Evolutionary conservation across 2,797 vertebrate species (phyloP), one percentile per base, ranked within the genome.

Genomic region (Coregonus suidteri): DNA sequence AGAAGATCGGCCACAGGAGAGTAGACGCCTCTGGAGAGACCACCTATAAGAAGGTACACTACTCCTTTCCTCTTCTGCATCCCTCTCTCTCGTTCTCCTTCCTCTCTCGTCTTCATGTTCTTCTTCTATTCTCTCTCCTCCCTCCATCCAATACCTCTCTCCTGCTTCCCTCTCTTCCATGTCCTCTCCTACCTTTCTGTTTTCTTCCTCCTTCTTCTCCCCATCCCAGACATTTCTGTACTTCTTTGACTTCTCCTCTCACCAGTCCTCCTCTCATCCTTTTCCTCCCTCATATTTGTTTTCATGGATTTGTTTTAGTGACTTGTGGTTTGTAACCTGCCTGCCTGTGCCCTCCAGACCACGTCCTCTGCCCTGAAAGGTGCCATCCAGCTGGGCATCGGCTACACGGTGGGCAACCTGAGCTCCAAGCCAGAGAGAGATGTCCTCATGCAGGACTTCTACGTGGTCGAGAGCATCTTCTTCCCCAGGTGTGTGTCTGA

Each of bases 401-500:
- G 98, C 68, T 99, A 98, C 81, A 99, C 97, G 0, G 98, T 99
- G 1, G 98, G 98, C 79, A 98, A 99, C 89, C 94, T 99, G 87
- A 99, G 97, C 93, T 99, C 98, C 86, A 99, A 99, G 88, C 97
- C 98, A 0, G 98, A 99, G 89, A 94, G 98, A 4, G 98, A 99
- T 52, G 98, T 99, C 75, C 91, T 99, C 78, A 99, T 99, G 98
- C 98, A 99, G 84, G 98, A 99, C 88, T 99, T 99, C 90, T 99
- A 99, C 0, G 96, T 99, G 75, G 98, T 99, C 71, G 98, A 99
- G 87, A 99, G 97, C 92, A 98, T 98, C 88, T 99, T 99, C 93
- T 99, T 99, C 84, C 98, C 98, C 71, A 97, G 97, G 97, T 97
- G 77, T 47, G 41, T 59, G 82, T 85, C 35, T 81, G 31, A 59